Base-by-base conservation (phyloP, 2,797 vertebrate species). In the Ctenopoma kingsleyae region DNA sequence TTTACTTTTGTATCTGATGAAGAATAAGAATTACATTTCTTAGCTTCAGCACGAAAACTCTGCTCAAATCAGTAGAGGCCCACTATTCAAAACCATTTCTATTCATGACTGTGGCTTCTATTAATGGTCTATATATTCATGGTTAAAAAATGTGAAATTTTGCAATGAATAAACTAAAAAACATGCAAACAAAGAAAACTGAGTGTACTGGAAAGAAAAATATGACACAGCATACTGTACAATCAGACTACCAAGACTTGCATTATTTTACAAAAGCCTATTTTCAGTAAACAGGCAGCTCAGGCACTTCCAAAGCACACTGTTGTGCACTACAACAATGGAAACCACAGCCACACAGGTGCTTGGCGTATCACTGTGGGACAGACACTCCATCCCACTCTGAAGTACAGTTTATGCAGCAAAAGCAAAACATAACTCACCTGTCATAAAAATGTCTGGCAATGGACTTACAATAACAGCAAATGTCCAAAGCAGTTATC, bases 141-240 rank as follows among this genome's bases (percentile, higher is more conserved):
- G 22, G 15, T 44, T 66, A 48, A 71, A 74, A 67, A 72, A 75
- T 80, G 15, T 47, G 32, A 55, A 47, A 22, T 40, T 22, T n/a
- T 17, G 51, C 25, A 19, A 25, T 27, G 22, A 53, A 36, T 56
- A 40, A 74, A 50, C 50, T 20, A 30, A 9, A 57, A 77, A 78
- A 58, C 43, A 60, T 40, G n/a, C 61, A 71, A 76, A 85, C 65
- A 78, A 81, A 76, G 44, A 57, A 59, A 50, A 67, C 52, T 49
- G 9, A 35, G 44, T 17, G 11, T 43, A 62, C 13, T 57, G 60
- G 53, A 61, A 36, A 43, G 49, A 64, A 80, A 76, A 47, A 27
- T 35, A 32, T 64, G 57, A 71, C 52, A 58, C 60, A 49, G 53
- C 71, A 57, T 47, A 62, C 61, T 8, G n/a, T 44, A n/a, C 43